Conservation (phyloP, 2,113 vertebrate genomes). For the Apistogramma diplotaenia region DNA sequence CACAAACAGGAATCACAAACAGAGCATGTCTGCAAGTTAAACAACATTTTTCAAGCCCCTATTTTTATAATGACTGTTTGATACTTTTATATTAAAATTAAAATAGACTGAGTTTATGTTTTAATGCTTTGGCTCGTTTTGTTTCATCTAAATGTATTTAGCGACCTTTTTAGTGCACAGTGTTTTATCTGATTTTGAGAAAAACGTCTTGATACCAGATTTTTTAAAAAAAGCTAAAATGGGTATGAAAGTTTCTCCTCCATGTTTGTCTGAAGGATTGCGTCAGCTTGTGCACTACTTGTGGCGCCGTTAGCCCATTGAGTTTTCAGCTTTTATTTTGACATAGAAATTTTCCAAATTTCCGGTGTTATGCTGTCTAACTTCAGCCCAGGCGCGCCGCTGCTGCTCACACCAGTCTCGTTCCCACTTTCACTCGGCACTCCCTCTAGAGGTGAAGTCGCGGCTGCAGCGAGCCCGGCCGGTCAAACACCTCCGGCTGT, state of each 20-base stretch:
- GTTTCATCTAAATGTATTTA: background rate
- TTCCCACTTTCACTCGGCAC: slow-evolving; percentile 56
- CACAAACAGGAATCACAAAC: background rate
- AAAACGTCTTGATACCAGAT: background rate
- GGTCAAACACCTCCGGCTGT: slow-evolving; percentile 13
- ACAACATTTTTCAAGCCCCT: background rate
- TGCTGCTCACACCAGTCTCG: slow-evolving; percentile 38
- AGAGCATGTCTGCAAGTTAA: background rate
- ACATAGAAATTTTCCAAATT: rapidly evolving
- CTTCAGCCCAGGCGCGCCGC: slow-evolving; percentile 51
- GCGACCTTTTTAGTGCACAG: background rate
- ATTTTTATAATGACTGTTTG: background rate
- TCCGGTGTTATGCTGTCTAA: background rate
- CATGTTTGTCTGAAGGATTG: background rate
- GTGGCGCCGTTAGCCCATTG: too few relatives aligned
- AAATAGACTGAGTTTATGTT: too few relatives aligned
- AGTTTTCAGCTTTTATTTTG: slow-evolving; percentile 9
- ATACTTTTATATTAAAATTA: too few relatives aligned
- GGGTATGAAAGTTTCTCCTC: background rate
- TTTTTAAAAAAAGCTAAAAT: background rate
- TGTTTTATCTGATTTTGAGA: background rate
- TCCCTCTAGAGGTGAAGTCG: slow-evolving; percentile 70
- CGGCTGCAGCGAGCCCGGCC: background rate
- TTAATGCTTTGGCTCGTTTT: too few relatives aligned
- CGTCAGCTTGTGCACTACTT: background rate